Evolutionary conservation across 2,113 vertebrate genomes (phyloP).

Genomic region (Carettochelys insculpta): DNA sequence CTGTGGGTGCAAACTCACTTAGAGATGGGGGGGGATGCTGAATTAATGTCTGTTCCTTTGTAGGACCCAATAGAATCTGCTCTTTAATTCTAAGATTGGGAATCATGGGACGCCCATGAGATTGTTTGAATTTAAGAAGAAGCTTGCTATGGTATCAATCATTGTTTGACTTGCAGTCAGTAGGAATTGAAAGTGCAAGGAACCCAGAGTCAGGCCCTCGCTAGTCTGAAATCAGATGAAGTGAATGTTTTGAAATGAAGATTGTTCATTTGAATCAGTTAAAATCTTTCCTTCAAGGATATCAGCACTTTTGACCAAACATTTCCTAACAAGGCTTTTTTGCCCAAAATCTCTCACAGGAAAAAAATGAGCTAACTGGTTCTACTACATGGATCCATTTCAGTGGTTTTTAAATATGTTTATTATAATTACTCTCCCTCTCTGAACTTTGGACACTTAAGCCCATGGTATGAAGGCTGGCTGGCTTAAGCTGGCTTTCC

Average conservation of each 20-base stretch:
- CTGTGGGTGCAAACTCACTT: background rate
- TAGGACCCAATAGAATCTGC: background rate
- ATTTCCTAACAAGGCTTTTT: background rate
- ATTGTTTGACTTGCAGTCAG: background rate
- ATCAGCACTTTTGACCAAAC: background rate
- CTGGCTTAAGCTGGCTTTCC: background rate
- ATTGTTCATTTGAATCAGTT: background rate
- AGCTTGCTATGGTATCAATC: background rate
- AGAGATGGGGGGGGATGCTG: background rate
- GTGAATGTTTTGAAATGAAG: too few relatives aligned
- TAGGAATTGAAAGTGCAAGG: background rate
- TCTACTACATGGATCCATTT: background rate
- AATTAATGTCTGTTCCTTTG: background rate
- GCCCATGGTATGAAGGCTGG: too few relatives aligned
- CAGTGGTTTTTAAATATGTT: background rate
- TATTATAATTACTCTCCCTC: constrained; percentile 29
- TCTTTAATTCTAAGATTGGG: background rate
- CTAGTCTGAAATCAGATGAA: too few relatives aligned
- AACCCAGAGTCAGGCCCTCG: background rate
- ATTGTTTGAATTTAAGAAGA: background rate
- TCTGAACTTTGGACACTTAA: background rate
- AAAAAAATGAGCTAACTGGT: background rate
- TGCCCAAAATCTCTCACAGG: background rate
- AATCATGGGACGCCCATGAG: background rate
- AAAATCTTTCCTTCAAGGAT: constrained; percentile 18